Evolutionary conservation across 2,797 vertebrate species (phyloP).

Genomic region (Cuculus canorus): DNA sequence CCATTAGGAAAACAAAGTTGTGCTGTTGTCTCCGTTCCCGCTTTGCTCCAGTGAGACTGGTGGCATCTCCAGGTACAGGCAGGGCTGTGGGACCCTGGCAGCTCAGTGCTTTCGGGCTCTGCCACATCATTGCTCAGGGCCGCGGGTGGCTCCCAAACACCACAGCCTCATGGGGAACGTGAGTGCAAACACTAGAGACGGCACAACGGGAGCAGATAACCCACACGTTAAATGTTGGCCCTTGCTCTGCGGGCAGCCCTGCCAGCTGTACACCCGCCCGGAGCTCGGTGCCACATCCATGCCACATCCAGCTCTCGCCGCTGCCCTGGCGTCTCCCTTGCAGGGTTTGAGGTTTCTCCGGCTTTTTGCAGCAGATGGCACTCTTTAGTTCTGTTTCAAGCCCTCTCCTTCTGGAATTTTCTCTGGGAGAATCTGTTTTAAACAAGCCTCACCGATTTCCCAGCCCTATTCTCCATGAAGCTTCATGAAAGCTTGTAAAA

Average conservation of each 20-base stretch:
- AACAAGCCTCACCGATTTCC: slow-evolving; percentile 58
- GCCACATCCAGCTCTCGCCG: not conserved
- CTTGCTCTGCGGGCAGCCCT: fast-evolving
- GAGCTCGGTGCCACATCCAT: not conserved
- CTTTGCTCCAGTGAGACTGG: fast-evolving
- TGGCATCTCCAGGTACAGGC: not conserved
- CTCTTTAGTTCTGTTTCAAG: slow-evolving; percentile 83
- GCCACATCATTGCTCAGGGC: fast-evolving
- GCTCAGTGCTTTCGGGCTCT: fast-evolving
- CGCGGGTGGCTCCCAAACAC: fast-evolving
- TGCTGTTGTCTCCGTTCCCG: fast-evolving
- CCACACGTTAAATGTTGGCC: fast-evolving
- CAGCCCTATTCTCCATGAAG: slow-evolving; percentile 61
- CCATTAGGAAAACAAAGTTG: not conserved
- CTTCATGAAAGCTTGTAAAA: slow-evolving; percentile 41
- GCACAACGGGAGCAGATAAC: not conserved
- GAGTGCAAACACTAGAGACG: not conserved
- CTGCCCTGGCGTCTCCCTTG: slow-evolving; percentile 13
- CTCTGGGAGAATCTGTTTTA: slow-evolving; percentile 75
- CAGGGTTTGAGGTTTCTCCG: slow-evolving; percentile 42
- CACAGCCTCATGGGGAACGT: not conserved
- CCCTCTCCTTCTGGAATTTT: slow-evolving; percentile 83
- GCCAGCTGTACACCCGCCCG: not conserved
- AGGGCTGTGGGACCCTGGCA: fast-evolving
- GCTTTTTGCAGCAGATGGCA: slow-evolving; percentile 83